Evolutionary conservation across 2,888 invertebrate species (phyloP).

Genomic region (Antheraea yamamai): DNA sequence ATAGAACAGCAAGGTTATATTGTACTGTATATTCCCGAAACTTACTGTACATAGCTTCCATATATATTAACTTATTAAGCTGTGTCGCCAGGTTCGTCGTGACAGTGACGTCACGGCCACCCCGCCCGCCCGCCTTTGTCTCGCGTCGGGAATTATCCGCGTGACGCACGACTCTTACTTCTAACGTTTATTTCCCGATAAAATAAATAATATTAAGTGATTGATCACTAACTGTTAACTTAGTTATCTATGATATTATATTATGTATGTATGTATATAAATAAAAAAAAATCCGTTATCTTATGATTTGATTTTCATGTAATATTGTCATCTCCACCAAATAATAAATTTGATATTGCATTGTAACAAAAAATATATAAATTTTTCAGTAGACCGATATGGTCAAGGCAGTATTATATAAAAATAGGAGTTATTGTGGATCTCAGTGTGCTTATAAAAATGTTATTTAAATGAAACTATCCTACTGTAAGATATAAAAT

Average conservation of each 20-base stretch:
- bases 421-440: neutral
- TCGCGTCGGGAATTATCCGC: constrained; percentile 48
- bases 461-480: no score
- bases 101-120: constrained; percentile 52
- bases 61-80: constrained; percentile 25
- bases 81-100: constrained; percentile 23
- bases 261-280: no score
- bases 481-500: no score
- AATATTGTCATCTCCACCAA: neutral
- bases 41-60: constrained; percentile 17
- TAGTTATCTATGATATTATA: neutral
- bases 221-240: constrained; percentile 10
- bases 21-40: neutral
- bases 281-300: no score
- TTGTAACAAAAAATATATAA: neutral
- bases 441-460: no score
- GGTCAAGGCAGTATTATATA: neutral
- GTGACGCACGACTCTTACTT: constrained; percentile 62
- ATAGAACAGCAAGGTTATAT: neutral
- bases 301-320: neutral
- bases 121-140: constrained; percentile 27
- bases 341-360: neutral
- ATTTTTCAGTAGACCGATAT: neutral
- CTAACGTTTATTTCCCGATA: constrained; percentile 49
- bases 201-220: constrained; percentile 35